Conservation (phyloP, 1,140 invertebrate genomes). For the Caenorhabditis latens region DNA sequence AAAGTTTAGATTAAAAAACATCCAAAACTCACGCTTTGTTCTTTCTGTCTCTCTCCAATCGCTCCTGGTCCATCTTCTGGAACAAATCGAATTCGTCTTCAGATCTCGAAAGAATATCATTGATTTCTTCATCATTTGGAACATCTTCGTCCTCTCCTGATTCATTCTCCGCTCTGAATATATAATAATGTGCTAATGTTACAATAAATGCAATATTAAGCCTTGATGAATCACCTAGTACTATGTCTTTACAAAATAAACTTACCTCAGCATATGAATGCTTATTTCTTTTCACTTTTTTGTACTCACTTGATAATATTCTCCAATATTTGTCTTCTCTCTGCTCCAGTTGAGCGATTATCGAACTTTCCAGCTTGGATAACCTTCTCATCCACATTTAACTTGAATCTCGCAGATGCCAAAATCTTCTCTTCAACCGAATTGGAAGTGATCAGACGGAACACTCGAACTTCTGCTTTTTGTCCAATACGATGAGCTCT, state of each 20-base stretch:
- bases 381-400: slow-evolving; percentile 99
- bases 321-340: slow-evolving; percentile 93
- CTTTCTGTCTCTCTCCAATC: slow-evolving; percentile 85
- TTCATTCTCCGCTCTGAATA: slow-evolving; percentile 67
- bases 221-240: neutral
- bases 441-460: slow-evolving; percentile 96
- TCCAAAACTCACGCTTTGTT: slow-evolving; percentile 77
- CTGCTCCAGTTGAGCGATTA: slow-evolving; percentile 95
- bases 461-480: slow-evolving; percentile 95
- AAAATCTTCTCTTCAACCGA: slow-evolving; percentile 97
- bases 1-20: neutral
- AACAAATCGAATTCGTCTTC: slow-evolving; percentile 95
- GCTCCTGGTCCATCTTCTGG: slow-evolving; percentile 92
- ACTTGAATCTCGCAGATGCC: slow-evolving; percentile 87
- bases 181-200: neutral
- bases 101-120: slow-evolving; percentile 95
- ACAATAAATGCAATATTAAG: too few species aligned
- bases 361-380: slow-evolving; percentile 99
- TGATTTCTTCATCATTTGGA: slow-evolving; percentile 98
- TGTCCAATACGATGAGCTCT: slow-evolving; percentile 98
- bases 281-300: neutral
- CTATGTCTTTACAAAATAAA: too few species aligned
- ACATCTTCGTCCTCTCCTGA: slow-evolving; percentile 90
- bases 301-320: slow-evolving; percentile 83
- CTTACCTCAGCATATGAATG: too few species aligned